Evolutionary conservation across 92 coral and sea anemone species (phyloP), one percentile per base, ranked within the genome.

Genomic region (Virgularia gustaviana): DNA sequence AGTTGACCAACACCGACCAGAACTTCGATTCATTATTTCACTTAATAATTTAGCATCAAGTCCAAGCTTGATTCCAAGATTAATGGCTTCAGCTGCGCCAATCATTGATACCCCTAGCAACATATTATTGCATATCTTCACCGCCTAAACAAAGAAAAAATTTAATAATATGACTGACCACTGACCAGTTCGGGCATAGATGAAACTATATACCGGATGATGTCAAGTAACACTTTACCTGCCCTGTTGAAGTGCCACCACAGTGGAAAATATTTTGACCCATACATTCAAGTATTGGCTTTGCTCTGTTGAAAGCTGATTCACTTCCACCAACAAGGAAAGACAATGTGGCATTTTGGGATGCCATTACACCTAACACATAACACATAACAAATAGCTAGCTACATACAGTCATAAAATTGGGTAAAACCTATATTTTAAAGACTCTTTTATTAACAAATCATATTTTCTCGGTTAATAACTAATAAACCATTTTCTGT

Each of bases 1-100:
- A 65, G 94, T 89, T 12, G 99, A 84, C 99, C 99, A 94, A 53
- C 99, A 94, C n/a, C 95, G 90, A 8, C 99, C 99, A 18, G 87
- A 64, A 70, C 99, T 94, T 35, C 83, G 70, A 86, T 89, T 94
- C 67, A 94, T 87, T 3, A 94, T 85, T 30, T 82, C 87, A 20
- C 96, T 90, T 30, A 94, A 83, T 90, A 94, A 87, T 47, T 90
- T 86, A 33, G 99, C 79, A 65, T 94, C 99, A 66, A 94, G 76
- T 23, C 99, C 99, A 44, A 94, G 88, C 19, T 83, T 85, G 18
- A 89, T 87, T 3, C 90, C 99, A 25, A 94, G 86, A 82, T 94
- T 94, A 83, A 80, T 89, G 57, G 96, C 99, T 52, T 94, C 99
- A 62, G 99, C 83, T 2, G 84, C 83, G 1, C 99, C 99, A 23